Evolutionary conservation across 2,113 vertebrate genomes (phyloP).

Genomic region (Dissostichus mawsoni): DNA sequence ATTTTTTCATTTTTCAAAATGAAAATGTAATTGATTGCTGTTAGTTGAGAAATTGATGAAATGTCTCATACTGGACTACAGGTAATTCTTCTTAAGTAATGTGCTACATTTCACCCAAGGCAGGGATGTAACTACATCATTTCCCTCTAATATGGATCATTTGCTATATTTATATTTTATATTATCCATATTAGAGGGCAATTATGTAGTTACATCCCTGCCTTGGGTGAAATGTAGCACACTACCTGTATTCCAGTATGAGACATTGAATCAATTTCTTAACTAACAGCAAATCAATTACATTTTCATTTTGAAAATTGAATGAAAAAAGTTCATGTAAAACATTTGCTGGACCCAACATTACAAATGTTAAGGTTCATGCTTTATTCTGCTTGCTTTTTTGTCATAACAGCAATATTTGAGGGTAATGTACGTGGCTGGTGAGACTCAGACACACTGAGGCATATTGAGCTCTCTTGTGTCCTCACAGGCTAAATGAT

Average conservation of each 20-base stretch:
- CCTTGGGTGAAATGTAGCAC: not conserved
- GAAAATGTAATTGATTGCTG: not conserved
- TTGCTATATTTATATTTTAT: not conserved
- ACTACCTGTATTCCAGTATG: not conserved
- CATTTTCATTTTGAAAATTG: not conserved
- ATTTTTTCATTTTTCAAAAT: not conserved
- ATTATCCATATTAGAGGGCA: not conserved
- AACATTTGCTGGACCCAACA: not conserved
- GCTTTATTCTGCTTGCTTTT: no score
- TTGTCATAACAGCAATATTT: no score
- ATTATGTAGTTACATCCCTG: not conserved
- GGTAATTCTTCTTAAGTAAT: not conserved
- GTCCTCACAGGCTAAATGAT: no score
- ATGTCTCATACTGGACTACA: not conserved
- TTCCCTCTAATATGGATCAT: not conserved
- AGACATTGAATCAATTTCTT: not conserved
- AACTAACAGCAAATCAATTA: not conserved
- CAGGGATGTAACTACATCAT: not conserved
- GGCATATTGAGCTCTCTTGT: not conserved
- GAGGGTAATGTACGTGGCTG: not conserved
- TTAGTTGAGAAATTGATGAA: not conserved
- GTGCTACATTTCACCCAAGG: not conserved
- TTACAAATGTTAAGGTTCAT: not conserved
- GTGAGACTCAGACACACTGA: not conserved
- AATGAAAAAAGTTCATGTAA: not conserved